These are phyloP conservation scores for Andrena praecox DNA, from an alignment of 2,888 invertebrate species.

Conservation along the genomic window DNA sequence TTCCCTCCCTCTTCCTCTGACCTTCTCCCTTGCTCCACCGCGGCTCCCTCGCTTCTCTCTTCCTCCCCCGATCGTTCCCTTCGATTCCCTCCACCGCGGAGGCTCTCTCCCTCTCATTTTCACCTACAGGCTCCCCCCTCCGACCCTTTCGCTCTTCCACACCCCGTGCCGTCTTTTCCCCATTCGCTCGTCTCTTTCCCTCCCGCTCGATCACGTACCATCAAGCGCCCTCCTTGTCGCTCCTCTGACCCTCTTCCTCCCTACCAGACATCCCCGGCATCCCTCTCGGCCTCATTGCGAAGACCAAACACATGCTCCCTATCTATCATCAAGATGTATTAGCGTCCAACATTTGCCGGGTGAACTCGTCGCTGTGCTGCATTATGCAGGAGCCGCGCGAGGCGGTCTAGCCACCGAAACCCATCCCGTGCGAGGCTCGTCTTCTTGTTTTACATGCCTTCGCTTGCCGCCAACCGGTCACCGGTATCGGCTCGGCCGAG, in stretches of 20 bases:
- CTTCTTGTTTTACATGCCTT: conserved; percentile 66
- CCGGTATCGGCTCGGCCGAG: not conserved
- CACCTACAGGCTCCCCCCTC: conserved; percentile 16
- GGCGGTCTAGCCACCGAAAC: conserved; percentile 64
- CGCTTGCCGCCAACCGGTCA: conserved; percentile 34
- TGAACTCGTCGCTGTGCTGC: conserved; percentile 82
- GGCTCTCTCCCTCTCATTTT: conserved; percentile 43
- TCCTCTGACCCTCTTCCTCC: not conserved
- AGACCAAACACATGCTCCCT: conserved; percentile 84
- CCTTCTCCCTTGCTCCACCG: conserved; percentile 13
- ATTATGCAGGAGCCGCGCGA: conserved; percentile 81
- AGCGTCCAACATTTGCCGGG: conserved; percentile 83
- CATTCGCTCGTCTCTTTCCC: conserved; percentile 7
- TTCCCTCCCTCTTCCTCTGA: conserved; percentile 29
- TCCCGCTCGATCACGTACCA: not conserved
- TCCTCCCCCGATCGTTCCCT: conserved; percentile 22
- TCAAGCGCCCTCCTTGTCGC: not conserved
- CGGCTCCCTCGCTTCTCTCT: not conserved
- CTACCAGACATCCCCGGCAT: conserved; percentile 70
- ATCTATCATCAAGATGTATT: conserved; percentile 85
- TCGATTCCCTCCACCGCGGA: conserved; percentile 23
- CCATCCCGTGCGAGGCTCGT: conserved; percentile 52
- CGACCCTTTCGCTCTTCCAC: conserved; percentile 1
- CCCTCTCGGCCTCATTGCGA: conserved; percentile 81
- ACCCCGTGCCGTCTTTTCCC: conserved; percentile 39